Base-by-base conservation (phyloP, 2,797 vertebrate genomes). In the Steatocranus sp. region DNA sequence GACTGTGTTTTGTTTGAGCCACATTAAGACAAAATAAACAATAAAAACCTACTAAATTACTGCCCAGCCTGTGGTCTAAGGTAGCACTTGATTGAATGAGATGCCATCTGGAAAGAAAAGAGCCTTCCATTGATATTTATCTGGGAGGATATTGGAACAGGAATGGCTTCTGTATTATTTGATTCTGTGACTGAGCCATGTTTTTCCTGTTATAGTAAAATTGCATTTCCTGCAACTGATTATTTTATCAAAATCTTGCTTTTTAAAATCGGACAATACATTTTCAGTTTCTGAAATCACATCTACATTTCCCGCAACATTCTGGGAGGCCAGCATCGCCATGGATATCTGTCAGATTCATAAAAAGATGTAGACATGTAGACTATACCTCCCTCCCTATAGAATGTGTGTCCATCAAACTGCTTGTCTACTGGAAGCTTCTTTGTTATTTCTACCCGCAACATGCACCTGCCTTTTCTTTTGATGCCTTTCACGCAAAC, bases 121-220 rank as follows among this genome's bases (percentile, higher is more conserved):
- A 87, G 75, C 84, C 68, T 75, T 81, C 63, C 74, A 73, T 70
- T 86, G 90, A 92, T 92, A 86, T 88, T 93, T 83, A 91, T 93
- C 78, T 7, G 81, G 81, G 73, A 91, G 88, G 82, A 91, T 93
- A 93, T 91, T 91, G 88, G 89, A 89, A 86, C 9, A 63, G 80
- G 84, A 88, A 91, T 78, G 75, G 83, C 32, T 79, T 91, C 5
- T 48, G 84, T 68, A 78, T 93, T 86, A 93, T 93, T 93, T 83
- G 89, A 94, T 91, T 93, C 90, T 87, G 54, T 76, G 85, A 86
- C 86, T 77, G 75, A 89, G 82, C 51, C 61, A 82, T 10, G 11
- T 74, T 88, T 85, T 58, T 43, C 70, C 53, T 51, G 51, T 85
- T 82, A 51, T 75, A 76, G 48, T 81, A 68, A 91, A 92, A 92